Evolutionary conservation across 2,797 vertebrate genomes (phyloP).

Genomic region (Rhinichthys osculus): DNA sequence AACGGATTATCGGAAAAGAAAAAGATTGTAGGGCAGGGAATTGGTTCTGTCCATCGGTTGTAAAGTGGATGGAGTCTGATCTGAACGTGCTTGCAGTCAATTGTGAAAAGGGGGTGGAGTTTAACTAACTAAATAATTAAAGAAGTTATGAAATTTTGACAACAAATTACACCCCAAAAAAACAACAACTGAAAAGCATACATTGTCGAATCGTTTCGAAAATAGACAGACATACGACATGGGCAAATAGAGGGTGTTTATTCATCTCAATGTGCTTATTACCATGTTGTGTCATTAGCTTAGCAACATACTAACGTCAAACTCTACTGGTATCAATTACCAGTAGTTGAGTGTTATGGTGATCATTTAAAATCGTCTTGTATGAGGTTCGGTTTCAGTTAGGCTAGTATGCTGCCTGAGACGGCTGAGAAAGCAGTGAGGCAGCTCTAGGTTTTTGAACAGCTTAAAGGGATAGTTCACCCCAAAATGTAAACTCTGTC

Average conservation of each 20-base stretch:
- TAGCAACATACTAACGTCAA: not conserved
- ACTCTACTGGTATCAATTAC: not conserved
- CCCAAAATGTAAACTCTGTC: too few relatives aligned
- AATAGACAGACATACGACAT: not conserved
- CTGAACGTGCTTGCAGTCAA: not conserved
- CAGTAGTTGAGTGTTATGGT: not conserved
- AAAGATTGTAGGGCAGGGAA: too few relatives aligned
- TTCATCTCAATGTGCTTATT: not conserved
- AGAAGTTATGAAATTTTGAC: not conserved
- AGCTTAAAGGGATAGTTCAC: not conserved
- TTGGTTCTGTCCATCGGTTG: too few relatives aligned
- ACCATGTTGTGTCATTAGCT: not conserved
- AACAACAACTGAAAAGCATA: too few relatives aligned
- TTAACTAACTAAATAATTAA: not conserved
- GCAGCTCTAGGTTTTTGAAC: not conserved
- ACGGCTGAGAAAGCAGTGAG: not conserved
- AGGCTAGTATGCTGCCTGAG: not conserved
- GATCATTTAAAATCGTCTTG: not conserved
- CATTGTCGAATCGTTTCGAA: too few relatives aligned
- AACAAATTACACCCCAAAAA: not conserved
- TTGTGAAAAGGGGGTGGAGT: not conserved
- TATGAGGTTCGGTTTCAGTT: not conserved
- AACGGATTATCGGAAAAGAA: not conserved
- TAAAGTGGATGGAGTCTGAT: too few relatives aligned
- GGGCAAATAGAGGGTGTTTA: too few relatives aligned